These are phyloP conservation scores for Myrmecobius fasciatus DNA, from an alignment of 2,113 vertebrate genomes.

Conservation along the genomic window DNA sequence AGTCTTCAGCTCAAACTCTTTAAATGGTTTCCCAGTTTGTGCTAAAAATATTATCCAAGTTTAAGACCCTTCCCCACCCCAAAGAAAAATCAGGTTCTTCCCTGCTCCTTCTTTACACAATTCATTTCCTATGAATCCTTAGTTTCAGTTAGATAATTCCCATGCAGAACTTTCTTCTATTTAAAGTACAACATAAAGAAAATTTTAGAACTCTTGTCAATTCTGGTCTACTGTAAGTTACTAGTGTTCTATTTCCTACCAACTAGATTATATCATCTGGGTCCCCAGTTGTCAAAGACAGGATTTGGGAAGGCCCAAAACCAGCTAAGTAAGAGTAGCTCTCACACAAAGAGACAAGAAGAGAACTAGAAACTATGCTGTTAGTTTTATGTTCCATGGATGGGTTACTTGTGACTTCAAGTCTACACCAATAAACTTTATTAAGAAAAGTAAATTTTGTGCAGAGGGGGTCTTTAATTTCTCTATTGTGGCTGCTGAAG, in stretches of 20 bases:
- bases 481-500: neutral
- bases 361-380: neutral
- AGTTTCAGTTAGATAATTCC: neutral
- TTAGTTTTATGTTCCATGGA: neutral
- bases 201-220: constrained; percentile 36
- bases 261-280: neutral
- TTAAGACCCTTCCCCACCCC: neutral
- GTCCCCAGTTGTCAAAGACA: neutral
- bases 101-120: neutral
- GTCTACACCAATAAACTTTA: neutral
- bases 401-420: neutral
- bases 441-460: neutral
- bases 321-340: neutral
- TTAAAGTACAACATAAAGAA: constrained; percentile 34
- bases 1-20: neutral
- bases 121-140: neutral
- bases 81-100: neutral
- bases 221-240: constrained; percentile 23
- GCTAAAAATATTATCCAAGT: neutral
- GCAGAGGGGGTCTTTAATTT: neutral
- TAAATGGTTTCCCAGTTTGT: neutral
- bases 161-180: neutral
- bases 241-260: neutral
- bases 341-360: neutral
- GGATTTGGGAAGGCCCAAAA: neutral